Percentiles rank a stretch among this genome's conserved stretches.
phyloP scores from a whole-genome alignment of 2,888 invertebrate species.

The Polyommatus iphigenia region DNA sequence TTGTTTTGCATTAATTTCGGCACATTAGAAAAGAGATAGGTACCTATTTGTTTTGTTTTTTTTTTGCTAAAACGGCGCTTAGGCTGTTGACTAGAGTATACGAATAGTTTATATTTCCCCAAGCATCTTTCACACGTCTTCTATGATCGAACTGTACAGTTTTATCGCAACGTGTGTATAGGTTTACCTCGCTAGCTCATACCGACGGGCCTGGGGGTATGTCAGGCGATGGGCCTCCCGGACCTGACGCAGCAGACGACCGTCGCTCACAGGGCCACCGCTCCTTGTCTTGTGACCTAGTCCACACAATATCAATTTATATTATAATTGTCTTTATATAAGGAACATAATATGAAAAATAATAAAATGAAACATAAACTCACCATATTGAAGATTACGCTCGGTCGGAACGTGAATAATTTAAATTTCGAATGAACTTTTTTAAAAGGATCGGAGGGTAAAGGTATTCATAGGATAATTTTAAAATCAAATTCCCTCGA shows the following conservation, averaged over 20 bases:
- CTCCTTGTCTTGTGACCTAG: conserved; percentile 69
- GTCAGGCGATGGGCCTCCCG: conserved; percentile 62
- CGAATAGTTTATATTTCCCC: neutral
- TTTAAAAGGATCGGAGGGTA: conserved; percentile 14
- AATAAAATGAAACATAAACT: conserved; percentile 36
- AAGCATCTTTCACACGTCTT: neutral
- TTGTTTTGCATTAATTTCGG: neutral
- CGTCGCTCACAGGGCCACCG: conserved; percentile 64
- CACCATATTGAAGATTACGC: conserved; percentile 37
- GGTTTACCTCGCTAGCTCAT: conserved; percentile 54
- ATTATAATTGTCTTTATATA: neutral
- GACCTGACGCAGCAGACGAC: conserved; percentile 63
- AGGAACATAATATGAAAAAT: neutral
- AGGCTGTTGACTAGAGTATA: neutral
- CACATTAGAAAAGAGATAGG: neutral
- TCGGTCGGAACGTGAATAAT: conserved; percentile 11
- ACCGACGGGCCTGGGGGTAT: conserved; percentile 54
- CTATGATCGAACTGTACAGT: neutral
- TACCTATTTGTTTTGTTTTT: neutral
- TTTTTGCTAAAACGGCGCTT: neutral
- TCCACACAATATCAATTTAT: conserved; percentile 25
- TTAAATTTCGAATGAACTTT: conserved; percentile 13
- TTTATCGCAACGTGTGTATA: neutral
- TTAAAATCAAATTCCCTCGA: neutral
- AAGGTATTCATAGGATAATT: conserved; percentile 14